Base-by-base conservation (phyloP, 37 sponge, comb jelly and placozoan genomes). In the Halichondria panicea region DNA sequence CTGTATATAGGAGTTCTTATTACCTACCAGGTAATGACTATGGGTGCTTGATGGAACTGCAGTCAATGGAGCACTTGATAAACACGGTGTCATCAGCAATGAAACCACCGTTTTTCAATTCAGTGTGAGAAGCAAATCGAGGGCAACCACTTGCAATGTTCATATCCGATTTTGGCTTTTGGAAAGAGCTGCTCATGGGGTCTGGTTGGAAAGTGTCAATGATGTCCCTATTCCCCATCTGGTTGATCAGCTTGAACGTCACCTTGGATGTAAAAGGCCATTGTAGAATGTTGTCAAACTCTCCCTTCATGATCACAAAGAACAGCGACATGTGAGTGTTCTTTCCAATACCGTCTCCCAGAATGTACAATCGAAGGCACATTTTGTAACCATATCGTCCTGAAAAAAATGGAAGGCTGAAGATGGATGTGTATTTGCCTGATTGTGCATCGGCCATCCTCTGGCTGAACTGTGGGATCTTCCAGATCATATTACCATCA, bases 331-430 rank as follows among this genome's bases (percentile, higher is more conserved):
- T 55, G 68, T 92, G 81, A 15, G 72, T 75, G 1, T 73, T 67
- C 68, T 84, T 92, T 8, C 92, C 92, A 42, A 84, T 80, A 7
- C 92, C 92, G 70, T 92, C 92, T 15, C 92, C 92, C 31, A 71
- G 40, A 50, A 85, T 86, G 81, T 92, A 92, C 56, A 92, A 72
- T 22, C 88, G 72, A 21, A 88, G 77, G 58, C 92, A 92, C 85
- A 92, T 84, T 74, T 92, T 92, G 77, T 92, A 92, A 9, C 92
- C 92, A 68, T 92, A 88, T 33, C 90, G 70, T 59, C 72, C 55
- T 35, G 89, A 73, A 43, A 88, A 92, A 63, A 87, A 92, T 13
- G 92, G 92, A 4, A 91, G 79, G 54, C 76, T 75, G 74, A 85
- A 91, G 54, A 91, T 86, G 3, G 91, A 91, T 15, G 91, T 81